Evolutionary conservation across 1,140 invertebrate genomes (phyloP).

Genomic region (Tetramorium simillimum): DNA sequence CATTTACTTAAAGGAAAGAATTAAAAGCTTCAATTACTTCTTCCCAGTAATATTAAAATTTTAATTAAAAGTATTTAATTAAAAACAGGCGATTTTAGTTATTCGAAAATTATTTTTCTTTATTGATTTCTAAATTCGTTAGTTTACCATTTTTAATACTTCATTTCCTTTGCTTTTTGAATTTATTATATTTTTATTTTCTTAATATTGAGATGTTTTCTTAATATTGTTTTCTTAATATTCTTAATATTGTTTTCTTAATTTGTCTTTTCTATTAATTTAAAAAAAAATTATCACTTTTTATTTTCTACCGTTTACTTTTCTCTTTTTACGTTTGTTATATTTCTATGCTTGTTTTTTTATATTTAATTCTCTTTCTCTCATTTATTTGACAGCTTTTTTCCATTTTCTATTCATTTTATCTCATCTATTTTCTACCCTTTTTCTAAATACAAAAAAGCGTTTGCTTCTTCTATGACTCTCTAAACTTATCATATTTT

Average conservation of each 20-base stretch:
- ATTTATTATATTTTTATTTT: not conserved
- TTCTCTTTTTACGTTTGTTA: not conserved
- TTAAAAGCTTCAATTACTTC: not conserved
- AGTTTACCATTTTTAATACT: too few relatives aligned
- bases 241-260: too few relatives aligned
- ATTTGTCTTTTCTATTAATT: not conserved
- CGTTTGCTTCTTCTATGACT: not conserved
- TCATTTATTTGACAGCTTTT: too few relatives aligned
- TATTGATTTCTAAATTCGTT: not conserved
- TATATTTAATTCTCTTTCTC: too few relatives aligned
- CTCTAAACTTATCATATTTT: not conserved
- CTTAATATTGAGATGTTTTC: not conserved
- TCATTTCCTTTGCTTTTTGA: not conserved
- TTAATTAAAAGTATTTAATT: not conserved
- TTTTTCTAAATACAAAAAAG: too few relatives aligned
- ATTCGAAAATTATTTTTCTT: not conserved
- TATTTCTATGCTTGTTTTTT: not conserved
- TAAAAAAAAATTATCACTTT: not conserved
- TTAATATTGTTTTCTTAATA: not conserved
- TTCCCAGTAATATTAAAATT: not conserved
- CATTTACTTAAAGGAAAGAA: not conserved
- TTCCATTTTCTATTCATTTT: not conserved
- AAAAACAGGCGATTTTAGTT: not conserved
- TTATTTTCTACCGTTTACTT: not conserved
- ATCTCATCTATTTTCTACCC: not conserved